A percentile compares a stretch with the other conserved stretches of the same genome.
Evolutionary conservation across 2,797 vertebrate genomes (phyloP).

Genomic region (Chaetodon trifasciatus): DNA sequence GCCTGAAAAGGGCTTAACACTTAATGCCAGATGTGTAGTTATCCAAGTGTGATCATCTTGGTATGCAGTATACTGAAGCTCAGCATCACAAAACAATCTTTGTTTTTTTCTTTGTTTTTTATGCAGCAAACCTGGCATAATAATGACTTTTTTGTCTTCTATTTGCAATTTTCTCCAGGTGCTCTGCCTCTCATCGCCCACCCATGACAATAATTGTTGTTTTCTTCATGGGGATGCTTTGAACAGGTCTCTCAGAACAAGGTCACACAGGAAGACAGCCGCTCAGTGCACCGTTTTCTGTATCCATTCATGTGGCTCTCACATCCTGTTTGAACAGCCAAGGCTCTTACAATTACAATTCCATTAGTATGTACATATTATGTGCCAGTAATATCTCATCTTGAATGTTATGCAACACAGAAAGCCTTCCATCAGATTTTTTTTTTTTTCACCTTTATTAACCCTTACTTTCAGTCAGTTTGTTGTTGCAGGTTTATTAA

Average conservation of each 20-base stretch:
- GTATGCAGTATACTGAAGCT: conserved; percentile 13
- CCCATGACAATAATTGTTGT: conserved; percentile 48
- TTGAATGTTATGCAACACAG: not conserved
- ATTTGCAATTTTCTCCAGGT: conserved; percentile 35
- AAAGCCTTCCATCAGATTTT: not conserved
- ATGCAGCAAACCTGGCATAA: conserved; percentile 10
- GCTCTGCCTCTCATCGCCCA: conserved; percentile 24
- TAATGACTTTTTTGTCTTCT: conserved; percentile 19
- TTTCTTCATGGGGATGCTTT: conserved; percentile 32
- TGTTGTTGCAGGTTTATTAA: not conserved
- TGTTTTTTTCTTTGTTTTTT: not conserved
- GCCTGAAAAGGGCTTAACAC: not conserved
- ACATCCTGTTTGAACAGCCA: conserved; percentile 9
- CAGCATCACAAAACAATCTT: not conserved
- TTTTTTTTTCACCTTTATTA: not conserved
- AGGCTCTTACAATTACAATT: conserved; percentile 7
- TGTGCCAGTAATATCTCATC: not conserved
- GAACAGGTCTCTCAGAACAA: conserved; percentile 39
- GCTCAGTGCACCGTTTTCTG: not conserved
- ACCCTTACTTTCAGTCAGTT: not conserved
- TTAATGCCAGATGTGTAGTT: conserved; percentile 16
- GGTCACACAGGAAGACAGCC: conserved; percentile 32
- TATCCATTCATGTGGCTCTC: conserved; percentile 14
- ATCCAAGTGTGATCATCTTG: conserved; percentile 9
- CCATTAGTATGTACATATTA: conserved; percentile 17